Conservation (phyloP, 1,140 invertebrate species). For the Cotesia glomerata region DNA sequence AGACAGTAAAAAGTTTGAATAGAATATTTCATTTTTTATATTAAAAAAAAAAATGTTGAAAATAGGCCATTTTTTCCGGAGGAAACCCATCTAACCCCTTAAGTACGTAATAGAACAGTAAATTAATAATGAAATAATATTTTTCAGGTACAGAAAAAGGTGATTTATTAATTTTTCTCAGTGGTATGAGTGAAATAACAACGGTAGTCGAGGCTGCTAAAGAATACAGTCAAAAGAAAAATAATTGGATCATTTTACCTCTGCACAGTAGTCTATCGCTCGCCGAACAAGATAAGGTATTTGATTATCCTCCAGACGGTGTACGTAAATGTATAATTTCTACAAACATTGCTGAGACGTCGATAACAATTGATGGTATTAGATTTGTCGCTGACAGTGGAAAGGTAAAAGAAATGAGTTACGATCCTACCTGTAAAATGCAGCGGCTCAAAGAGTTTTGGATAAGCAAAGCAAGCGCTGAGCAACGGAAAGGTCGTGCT, state of each 20-base stretch:
- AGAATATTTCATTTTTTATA: too few relatives aligned
- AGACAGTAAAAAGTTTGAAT: too few relatives aligned
- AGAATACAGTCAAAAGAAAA: constrained; percentile 81
- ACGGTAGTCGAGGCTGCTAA: constrained; percentile 86
- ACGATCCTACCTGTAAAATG: constrained; percentile 87
- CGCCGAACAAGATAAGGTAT: constrained; percentile 96
- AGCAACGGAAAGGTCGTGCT: constrained; percentile 95
- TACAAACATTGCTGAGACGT: constrained; percentile 99
- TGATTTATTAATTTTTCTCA: constrained; percentile 95
- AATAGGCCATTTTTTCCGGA: too few relatives aligned
- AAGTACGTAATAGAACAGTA: too few relatives aligned
- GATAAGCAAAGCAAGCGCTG: constrained; percentile 96
- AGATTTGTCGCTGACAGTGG: constrained; percentile 97
- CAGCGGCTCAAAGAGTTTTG: constrained; percentile 91
- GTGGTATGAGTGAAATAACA: constrained; percentile 94
- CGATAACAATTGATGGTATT: constrained; percentile 98
- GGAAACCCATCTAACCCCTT: too few relatives aligned
- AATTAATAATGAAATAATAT: constrained; percentile 42
- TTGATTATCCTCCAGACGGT: constrained; percentile 94
- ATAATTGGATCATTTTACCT: constrained; percentile 92
- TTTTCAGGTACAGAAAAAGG: constrained; percentile 81
- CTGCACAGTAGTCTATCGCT: constrained; percentile 93
- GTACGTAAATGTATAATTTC: constrained; percentile 96
- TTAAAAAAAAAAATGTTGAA: too few relatives aligned
- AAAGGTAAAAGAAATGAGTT: constrained; percentile 97